Evolutionary conservation across 2,113 vertebrate genomes (phyloP), one percentile per base, ranked within the genome.

Genomic region (Aphyosemion australe): DNA sequence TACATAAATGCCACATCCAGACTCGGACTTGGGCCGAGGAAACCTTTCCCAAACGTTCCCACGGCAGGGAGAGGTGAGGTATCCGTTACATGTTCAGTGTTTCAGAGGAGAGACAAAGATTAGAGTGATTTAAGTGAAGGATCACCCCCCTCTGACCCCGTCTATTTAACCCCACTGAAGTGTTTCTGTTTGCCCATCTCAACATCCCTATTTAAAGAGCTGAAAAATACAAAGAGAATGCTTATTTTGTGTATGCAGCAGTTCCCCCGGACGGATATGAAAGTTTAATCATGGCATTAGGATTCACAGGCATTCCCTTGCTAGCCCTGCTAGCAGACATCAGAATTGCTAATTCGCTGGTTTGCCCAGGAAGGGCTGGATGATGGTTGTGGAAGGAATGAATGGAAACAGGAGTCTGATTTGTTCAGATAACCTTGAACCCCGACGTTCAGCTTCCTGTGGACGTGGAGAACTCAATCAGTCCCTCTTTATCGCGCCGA

Each of bases 221-320:
- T 79, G 78, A 84, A 82, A 84, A 84, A 88, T 86, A 76, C 78
- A 87, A 85, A 85, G 77, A 63, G 79, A 87, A 72, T 65, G 77
- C 76, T 78, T 85, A 75, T 86, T 88, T 88, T 87, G 80, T 84
- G 79, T 82, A 89, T 89, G 84, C 86, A 89, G 86, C 86, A 81
- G 73, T 86, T 89, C 82, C 83, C 72, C 82, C 59, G 78, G 80
- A 84, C 46, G 69, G 63, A 73, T 82, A 90, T 88, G 80, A 90
- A 89, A 90, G 86, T 87, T 87, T 91, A 91, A 92, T 88, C 83
- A 86, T 69, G 82, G 67, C 87, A 93, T 92, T 90, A 88, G 78
- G 81, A 92, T 90, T 91, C 86, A 84, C 82, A 87, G 67, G 78
- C 82, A 82, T 86, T 87, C 79, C 78, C 83, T 80, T 72, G 79